Evolutionary conservation across 2,113 vertebrate genomes (phyloP).

Genomic region (Lasiurus cinereus): DNA sequence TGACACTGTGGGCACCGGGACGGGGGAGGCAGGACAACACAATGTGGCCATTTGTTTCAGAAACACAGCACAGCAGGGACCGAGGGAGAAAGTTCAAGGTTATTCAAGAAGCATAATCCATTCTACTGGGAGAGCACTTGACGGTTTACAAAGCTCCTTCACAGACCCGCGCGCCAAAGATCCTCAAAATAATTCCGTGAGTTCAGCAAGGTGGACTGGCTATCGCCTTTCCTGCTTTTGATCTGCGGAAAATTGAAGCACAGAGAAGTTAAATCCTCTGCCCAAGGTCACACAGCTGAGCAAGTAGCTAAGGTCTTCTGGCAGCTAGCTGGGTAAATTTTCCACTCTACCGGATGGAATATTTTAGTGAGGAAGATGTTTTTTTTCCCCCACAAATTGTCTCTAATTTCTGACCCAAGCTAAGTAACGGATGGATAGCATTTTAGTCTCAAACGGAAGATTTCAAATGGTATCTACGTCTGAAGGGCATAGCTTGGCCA

Average conservation of each 20-base stretch:
- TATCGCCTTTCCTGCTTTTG: not conserved
- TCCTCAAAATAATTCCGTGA: not conserved
- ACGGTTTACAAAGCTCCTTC: conserved; percentile 1
- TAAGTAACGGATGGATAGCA: not conserved
- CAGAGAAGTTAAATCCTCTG: not conserved
- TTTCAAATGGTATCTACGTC: not conserved
- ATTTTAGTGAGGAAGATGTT: not conserved
- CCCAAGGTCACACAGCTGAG: not conserved
- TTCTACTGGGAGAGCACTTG: not conserved
- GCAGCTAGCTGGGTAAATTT: not conserved
- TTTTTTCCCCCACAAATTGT: not conserved
- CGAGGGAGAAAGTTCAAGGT: conserved; percentile 38
- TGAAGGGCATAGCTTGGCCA: not conserved
- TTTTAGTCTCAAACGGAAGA: not conserved
- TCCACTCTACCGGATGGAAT: not conserved
- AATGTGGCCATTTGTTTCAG: conserved; percentile 65
- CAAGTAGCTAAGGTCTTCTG: not conserved
- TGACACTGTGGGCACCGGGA: not conserved
- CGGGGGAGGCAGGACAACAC: not conserved
- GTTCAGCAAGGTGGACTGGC: not conserved
- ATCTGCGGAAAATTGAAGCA: not conserved
- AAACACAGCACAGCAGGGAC: not conserved
- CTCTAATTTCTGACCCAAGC: not conserved
- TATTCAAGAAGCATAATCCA: conserved; percentile 24
- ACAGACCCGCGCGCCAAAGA: not conserved